phyloP scores from a whole-genome alignment of 2,797 vertebrate species.

The Tokudaia tokunoshimensis region DNA sequence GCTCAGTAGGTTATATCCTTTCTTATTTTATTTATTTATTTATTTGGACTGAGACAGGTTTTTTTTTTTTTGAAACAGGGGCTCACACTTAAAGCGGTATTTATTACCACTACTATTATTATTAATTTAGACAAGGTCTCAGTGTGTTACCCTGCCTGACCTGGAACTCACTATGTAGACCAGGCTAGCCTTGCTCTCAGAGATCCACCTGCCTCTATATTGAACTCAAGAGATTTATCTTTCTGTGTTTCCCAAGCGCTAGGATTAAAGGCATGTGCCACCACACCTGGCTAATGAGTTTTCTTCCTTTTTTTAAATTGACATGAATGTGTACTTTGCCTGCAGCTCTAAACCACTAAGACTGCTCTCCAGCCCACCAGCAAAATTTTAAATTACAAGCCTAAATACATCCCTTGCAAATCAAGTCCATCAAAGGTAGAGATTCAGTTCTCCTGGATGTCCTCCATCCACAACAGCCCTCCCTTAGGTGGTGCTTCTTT shows the following conservation, averaged over 20 bases:
- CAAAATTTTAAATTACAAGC: conserved; percentile 37
- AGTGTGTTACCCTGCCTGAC: background rate
- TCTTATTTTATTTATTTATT: too few relatives aligned
- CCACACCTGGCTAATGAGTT: background rate
- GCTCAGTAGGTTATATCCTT: background rate
- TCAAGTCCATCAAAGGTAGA: conserved; percentile 17
- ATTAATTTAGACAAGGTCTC: background rate
- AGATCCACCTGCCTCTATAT: background rate
- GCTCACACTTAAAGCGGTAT: background rate
- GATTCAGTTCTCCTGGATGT: conserved; percentile 38
- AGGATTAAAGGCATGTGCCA: background rate
- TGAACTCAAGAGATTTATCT: background rate
- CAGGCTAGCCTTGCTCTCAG: background rate
- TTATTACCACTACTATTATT: background rate
- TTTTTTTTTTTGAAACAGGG: background rate
- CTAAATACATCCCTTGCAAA: conserved; percentile 50
- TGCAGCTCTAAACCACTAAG: background rate
- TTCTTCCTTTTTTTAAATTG: background rate
- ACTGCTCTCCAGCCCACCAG: background rate
- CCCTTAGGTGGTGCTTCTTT: background rate
- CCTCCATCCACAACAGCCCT: background rate
- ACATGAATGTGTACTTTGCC: background rate
- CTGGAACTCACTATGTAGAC: background rate
- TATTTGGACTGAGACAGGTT: too few relatives aligned
- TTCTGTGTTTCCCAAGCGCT: background rate